Evolutionary conservation across 2,113 vertebrate species (phyloP).

Genomic region (Talpa occidentalis): DNA sequence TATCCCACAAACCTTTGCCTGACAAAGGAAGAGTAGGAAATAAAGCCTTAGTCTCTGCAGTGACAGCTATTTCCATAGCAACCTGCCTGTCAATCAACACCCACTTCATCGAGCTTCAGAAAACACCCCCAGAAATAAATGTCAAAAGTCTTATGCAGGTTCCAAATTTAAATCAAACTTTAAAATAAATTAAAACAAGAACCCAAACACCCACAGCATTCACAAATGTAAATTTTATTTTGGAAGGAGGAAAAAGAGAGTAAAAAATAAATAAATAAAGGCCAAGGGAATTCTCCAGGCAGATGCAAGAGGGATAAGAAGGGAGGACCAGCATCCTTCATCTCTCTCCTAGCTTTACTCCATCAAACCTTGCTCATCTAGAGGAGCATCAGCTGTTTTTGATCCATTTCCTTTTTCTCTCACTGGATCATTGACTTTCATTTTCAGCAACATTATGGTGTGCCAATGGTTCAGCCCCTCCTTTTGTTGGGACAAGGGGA

Average conservation of each 20-base stretch:
- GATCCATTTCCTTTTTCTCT: not conserved
- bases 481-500: not conserved
- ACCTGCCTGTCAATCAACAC: slow-evolving; percentile 82
- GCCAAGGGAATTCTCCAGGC: slow-evolving; percentile 15
- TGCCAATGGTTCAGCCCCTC: too few relatives aligned
- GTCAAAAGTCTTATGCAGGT: slow-evolving; percentile 76
- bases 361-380: not conserved
- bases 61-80: slow-evolving; percentile 77
- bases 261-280: slow-evolving; percentile 44
- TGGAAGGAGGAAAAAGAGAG: slow-evolving; percentile 60
- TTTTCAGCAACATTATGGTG: not conserved
- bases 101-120: slow-evolving; percentile 80
- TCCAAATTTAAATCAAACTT: slow-evolving; percentile 84
- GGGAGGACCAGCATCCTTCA: not conserved
- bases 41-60: slow-evolving; percentile 72
- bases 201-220: slow-evolving; percentile 78
- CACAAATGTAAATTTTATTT: slow-evolving; percentile 74
- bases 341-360: not conserved
- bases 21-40: slow-evolving; percentile 75
- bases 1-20: slow-evolving; percentile 80
- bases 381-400: not conserved
- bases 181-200: slow-evolving; percentile 81
- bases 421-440: not conserved
- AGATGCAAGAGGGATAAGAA: not conserved
- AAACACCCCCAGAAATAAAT: slow-evolving; percentile 79